Percentiles rank a stretch among this genome's conserved stretches.
phyloP scores from a whole-genome alignment of 1,140 invertebrate genomes.

The Sinonovacula constricta region DNA sequence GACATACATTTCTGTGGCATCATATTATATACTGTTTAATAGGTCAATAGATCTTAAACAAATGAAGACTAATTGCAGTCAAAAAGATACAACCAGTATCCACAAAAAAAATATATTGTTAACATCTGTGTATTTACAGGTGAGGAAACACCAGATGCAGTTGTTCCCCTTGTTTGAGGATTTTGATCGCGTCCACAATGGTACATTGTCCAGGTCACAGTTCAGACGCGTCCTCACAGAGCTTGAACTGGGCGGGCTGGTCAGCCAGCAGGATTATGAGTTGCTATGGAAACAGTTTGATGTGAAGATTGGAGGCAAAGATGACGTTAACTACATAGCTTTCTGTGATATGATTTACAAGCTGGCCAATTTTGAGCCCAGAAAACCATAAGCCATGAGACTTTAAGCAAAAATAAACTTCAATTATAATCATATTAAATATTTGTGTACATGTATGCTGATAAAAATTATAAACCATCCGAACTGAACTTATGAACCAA shows the following conservation, averaged over 20 bases:
- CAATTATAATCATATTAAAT: no score
- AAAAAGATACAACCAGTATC: no score
- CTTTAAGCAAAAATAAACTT: no score
- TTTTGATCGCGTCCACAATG: constrained; percentile 77
- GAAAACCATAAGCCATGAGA: constrained; percentile 74
- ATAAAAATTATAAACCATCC: no score
- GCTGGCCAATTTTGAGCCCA: constrained; percentile 74
- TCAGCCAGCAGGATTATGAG: constrained; percentile 71
- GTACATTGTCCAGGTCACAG: constrained; percentile 75
- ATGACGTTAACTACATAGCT: constrained; percentile 77
- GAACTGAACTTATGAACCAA: no score
- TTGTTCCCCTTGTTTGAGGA: constrained; percentile 79
- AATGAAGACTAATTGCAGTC: no score
- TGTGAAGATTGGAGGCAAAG: constrained; percentile 73
- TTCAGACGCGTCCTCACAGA: constrained; percentile 77
- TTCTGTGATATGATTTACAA: constrained; percentile 78
- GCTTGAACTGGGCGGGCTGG: constrained; percentile 72
- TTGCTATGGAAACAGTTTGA: constrained; percentile 74
- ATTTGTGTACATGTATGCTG: no score
- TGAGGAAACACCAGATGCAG: constrained; percentile 74
- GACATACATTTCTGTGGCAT: no score
- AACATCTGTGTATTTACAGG: no score
- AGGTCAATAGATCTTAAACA: no score
- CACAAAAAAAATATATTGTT: no score
- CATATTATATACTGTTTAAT: no score